Percentiles rank a stretch among this genome's conserved stretches.
These are phyloP conservation scores for Eira barbara DNA, from an alignment of 2,113 vertebrate genomes.

Conservation along the genomic window DNA sequence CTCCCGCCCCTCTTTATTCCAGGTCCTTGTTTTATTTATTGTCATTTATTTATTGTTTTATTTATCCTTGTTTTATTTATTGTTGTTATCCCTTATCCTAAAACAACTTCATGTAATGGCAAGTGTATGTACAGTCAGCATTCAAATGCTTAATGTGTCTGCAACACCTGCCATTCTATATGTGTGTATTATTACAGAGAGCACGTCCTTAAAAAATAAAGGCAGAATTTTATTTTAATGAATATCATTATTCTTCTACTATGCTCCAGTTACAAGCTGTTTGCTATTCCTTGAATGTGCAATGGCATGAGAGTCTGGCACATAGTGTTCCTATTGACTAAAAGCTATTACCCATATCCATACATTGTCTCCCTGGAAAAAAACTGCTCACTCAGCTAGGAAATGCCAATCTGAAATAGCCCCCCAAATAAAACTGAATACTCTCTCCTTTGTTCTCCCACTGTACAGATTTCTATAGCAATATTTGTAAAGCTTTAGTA, in stretches of 20 bases:
- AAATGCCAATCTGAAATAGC: background rate
- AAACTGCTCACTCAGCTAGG: background rate
- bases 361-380: background rate
- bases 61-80: background rate
- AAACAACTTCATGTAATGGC: background rate
- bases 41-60: background rate
- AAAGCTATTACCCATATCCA: background rate
- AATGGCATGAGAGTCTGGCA: background rate
- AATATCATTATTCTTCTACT: background rate
- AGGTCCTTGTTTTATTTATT: background rate
- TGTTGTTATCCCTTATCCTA: background rate
- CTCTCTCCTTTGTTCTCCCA: background rate
- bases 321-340: background rate
- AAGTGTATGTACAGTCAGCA: background rate
- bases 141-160: background rate
- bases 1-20: background rate
- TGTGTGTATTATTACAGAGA: background rate
- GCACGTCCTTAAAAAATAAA: background rate
- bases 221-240: conserved; percentile 1
- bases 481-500: background rate
- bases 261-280: background rate
- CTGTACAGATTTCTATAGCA: background rate
- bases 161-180: background rate
- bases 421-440: background rate
- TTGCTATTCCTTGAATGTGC: background rate